phyloP scores from a whole-genome alignment of 2,113 vertebrate genomes.

The Strigops habroptila region DNA sequence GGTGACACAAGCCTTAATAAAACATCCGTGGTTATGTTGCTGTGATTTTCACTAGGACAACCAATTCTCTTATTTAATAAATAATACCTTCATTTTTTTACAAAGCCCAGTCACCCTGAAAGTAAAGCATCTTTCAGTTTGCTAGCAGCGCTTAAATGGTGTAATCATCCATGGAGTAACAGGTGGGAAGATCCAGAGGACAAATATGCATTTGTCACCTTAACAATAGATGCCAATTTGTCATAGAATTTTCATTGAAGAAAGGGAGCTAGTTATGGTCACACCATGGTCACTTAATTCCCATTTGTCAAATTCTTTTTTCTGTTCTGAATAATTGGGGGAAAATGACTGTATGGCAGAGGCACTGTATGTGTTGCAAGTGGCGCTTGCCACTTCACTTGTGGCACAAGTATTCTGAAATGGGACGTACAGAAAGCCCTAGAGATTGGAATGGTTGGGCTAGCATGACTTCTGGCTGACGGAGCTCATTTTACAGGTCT shows the following conservation, averaged over 20 bases:
- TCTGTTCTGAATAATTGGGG: background rate
- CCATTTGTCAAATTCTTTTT: background rate
- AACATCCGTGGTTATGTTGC: background rate
- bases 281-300: background rate
- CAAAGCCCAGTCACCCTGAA: background rate
- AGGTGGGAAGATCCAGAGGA: background rate
- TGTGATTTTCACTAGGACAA: background rate
- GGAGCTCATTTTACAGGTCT: background rate
- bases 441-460: background rate
- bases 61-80: background rate
- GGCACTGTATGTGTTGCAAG: background rate
- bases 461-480: background rate
- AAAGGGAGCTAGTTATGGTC: background rate
- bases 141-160: background rate
- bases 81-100: background rate
- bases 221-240: background rate
- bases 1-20: background rate
- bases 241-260: background rate
- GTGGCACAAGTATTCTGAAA: background rate
- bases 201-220: background rate
- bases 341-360: background rate
- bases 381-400: background rate
- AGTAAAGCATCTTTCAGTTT: background rate
- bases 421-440: background rate
- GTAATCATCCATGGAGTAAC: background rate